Evolutionary conservation across 2,113 vertebrate genomes (phyloP).

Genomic region (Urocitellus parryii): DNA sequence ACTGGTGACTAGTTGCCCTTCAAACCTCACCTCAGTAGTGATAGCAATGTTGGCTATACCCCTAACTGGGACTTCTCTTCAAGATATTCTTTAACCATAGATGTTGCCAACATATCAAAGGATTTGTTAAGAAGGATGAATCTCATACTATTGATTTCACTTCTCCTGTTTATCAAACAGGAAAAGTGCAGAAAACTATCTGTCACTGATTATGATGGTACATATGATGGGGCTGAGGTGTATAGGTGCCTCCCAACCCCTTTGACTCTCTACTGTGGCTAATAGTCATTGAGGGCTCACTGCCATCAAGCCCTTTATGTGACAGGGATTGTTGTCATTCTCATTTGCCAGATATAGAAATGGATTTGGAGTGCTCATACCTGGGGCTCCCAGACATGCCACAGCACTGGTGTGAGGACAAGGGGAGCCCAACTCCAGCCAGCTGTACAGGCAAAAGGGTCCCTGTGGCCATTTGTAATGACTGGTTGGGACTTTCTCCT

Average conservation of each 20-base stretch:
- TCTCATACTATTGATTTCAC: not conserved
- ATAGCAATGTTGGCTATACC: not conserved
- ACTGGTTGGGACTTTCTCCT: not conserved
- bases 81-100: not conserved
- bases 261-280: not conserved
- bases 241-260: too few species aligned
- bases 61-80: not conserved
- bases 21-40: not conserved
- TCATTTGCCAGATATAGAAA: not conserved
- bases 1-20: not conserved
- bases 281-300: not conserved
- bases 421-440: not conserved
- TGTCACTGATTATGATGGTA: not conserved
- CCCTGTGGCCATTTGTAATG: not conserved
- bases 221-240: not conserved
- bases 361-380: not conserved
- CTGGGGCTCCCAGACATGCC: not conserved
- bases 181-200: not conserved
- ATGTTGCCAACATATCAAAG: not conserved
- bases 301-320: not conserved
- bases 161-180: not conserved
- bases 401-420: not conserved
- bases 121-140: not conserved
- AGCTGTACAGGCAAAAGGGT: not conserved
- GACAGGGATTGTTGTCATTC: not conserved